These are phyloP conservation scores for Carterocephalus palaemon DNA, from an alignment of 2,888 invertebrate genomes.

Conservation along the genomic window DNA sequence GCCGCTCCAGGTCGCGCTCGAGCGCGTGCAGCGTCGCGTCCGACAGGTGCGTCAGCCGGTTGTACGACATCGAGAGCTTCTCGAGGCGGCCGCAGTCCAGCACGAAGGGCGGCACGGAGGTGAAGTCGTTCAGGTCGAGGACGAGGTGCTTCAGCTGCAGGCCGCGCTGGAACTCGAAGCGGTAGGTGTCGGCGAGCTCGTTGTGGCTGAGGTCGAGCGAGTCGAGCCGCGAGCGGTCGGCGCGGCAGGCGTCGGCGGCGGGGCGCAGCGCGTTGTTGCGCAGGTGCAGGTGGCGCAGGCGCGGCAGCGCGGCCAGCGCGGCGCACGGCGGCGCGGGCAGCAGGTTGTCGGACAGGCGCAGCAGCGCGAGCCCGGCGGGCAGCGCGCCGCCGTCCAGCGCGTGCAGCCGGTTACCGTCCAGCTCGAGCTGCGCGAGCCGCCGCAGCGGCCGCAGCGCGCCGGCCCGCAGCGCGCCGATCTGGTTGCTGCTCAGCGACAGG, in stretches of 20 bases:
- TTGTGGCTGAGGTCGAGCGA: slow-evolving; percentile 89
- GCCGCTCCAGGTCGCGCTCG: slow-evolving; percentile 82
- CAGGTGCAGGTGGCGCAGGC: slow-evolving; percentile 82
- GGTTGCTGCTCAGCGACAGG: slow-evolving; percentile 87
- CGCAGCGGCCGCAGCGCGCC: slow-evolving; percentile 81
- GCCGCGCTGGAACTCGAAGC: slow-evolving; percentile 81
- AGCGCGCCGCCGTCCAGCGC: slow-evolving; percentile 77
- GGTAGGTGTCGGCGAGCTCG: slow-evolving; percentile 81
- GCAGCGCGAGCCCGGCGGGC: slow-evolving; percentile 79
- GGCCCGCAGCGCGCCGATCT: slow-evolving; percentile 71
- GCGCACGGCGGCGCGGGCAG: slow-evolving; percentile 79
- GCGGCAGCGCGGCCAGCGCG: slow-evolving; percentile 72
- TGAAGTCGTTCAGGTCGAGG: slow-evolving; percentile 86
- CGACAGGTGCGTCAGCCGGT: slow-evolving; percentile 82
- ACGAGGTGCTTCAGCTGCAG: slow-evolving; percentile 85
- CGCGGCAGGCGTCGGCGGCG: slow-evolving; percentile 43
- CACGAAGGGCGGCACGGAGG: slow-evolving; percentile 80
- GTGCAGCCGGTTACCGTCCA: slow-evolving; percentile 84
- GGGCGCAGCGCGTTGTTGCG: slow-evolving; percentile 58
- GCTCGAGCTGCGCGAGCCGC: slow-evolving; percentile 76
- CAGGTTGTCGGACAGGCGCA: slow-evolving; percentile 83
- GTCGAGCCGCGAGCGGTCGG: slow-evolving; percentile 80
- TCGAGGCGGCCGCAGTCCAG: slow-evolving; percentile 82
- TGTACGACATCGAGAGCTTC: slow-evolving; percentile 86
- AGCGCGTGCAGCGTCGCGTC: slow-evolving; percentile 82